Evolutionary conservation across 2,113 vertebrate genomes (phyloP).

Genomic region (Pygathrix nemaeus): DNA sequence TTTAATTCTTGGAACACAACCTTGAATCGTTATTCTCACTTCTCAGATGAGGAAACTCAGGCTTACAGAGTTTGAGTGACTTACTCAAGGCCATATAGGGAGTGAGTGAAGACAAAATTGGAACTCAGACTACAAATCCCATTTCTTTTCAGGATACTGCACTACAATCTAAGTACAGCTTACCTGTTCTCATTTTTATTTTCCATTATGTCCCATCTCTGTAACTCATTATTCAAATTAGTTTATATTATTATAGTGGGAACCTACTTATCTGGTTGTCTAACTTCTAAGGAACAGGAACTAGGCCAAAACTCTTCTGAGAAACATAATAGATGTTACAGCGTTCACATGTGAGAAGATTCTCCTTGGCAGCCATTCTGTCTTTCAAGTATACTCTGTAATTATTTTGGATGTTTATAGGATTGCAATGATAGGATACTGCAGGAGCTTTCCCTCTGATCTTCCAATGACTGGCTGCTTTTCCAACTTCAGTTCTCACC

Average conservation of each 20-base stretch:
- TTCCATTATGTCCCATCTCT: neutral
- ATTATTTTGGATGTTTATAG: slow-evolving; percentile 42
- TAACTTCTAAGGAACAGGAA: slow-evolving; percentile 13
- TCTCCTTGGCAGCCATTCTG: neutral
- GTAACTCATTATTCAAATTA: neutral
- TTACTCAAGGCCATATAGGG: neutral
- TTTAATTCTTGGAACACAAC: neutral
- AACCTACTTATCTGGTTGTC: neutral
- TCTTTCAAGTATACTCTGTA: slow-evolving; percentile 29
- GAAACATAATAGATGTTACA: neutral
- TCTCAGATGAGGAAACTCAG: neutral
- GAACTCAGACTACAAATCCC: neutral
- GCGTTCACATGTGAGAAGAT: neutral
- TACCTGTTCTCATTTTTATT: neutral
- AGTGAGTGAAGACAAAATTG: neutral
- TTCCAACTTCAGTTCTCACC: slow-evolving; percentile 29
- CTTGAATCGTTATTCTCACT: neutral
- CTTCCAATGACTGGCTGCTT: neutral
- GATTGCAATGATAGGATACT: slow-evolving; percentile 33
- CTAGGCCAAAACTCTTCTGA: neutral
- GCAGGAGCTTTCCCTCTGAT: slow-evolving; percentile 29
- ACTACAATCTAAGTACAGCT: neutral
- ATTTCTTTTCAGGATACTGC: neutral
- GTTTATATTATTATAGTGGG: neutral
- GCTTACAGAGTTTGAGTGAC: neutral